Conservation (phyloP, 2,797 vertebrate genomes). For the Adrianichthys oophorus region DNA sequence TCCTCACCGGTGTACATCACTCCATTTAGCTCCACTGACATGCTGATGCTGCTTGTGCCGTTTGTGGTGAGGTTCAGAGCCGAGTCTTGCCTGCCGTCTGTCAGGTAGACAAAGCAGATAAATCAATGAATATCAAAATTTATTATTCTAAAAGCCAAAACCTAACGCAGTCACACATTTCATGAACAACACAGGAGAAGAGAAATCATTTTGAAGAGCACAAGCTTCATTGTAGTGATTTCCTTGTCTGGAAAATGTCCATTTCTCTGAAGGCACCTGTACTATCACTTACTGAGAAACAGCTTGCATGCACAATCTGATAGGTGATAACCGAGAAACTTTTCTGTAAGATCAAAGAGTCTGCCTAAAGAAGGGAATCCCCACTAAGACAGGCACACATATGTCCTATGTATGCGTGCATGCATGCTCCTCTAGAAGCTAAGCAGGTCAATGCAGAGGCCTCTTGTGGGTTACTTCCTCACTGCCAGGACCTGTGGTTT, state of each 20-base stretch:
- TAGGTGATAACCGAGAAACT: slow-evolving; percentile 27
- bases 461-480: slow-evolving; percentile 33
- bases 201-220: background rate
- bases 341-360: slow-evolving; percentile 45
- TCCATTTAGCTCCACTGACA: slow-evolving; percentile 97
- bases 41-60: slow-evolving; percentile 92
- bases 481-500: slow-evolving; percentile 46
- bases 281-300: slow-evolving; percentile 49
- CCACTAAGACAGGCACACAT: slow-evolving; percentile 25
- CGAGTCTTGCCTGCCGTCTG: slow-evolving; percentile 85
- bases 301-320: slow-evolving; percentile 30
- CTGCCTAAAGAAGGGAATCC: slow-evolving; percentile 35
- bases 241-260: slow-evolving; percentile 2
- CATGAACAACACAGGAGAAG: background rate
- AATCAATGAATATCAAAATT: background rate
- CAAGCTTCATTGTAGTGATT: background rate
- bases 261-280: slow-evolving; percentile 45
- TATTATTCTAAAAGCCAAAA: background rate
- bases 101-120: slow-evolving; percentile 18
- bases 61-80: slow-evolving; percentile 82
- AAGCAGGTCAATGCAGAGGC: slow-evolving; percentile 47
- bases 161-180: background rate
- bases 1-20: slow-evolving; percentile 90
- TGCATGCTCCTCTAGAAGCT: slow-evolving; percentile 16
- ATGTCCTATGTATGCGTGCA: slow-evolving; percentile 14